phyloP scores from a whole-genome alignment of 2,797 vertebrate species.

The Borostomias antarcticus region DNA sequence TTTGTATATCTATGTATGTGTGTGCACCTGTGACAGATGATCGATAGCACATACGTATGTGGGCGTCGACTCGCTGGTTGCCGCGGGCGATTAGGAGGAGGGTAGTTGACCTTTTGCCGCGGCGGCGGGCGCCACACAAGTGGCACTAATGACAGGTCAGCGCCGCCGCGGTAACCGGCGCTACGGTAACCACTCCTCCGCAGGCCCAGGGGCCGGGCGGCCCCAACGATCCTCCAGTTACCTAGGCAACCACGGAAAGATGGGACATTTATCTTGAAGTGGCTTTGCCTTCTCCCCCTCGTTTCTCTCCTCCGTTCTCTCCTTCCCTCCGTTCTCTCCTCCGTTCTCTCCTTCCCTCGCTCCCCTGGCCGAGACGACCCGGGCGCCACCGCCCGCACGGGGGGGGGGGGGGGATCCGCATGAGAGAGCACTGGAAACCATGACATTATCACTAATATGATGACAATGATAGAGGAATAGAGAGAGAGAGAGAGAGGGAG shows the following conservation, averaged over 20 bases:
- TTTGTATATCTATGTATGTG: not conserved
- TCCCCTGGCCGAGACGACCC: too few species aligned
- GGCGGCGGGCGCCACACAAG: constrained; percentile 8
- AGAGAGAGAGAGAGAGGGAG: too few species aligned
- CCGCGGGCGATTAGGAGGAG: not conserved
- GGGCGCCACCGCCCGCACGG: too few species aligned
- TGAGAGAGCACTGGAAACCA: too few species aligned
- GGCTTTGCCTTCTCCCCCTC: not conserved
- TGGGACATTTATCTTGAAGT: constrained; percentile 14
- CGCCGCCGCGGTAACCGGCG: not conserved
- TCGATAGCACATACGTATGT: too few species aligned
- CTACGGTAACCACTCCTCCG: constrained; percentile 22
- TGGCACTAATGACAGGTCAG: constrained; percentile 21
- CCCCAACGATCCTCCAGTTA: constrained; percentile 53
- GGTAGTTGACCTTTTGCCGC: constrained; percentile 8
- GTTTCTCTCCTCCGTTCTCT: constrained; percentile 27
- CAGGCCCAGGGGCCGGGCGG: constrained; percentile 26
- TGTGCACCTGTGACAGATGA: too few species aligned
- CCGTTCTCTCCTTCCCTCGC: too few species aligned
- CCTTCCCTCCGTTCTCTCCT: too few species aligned
- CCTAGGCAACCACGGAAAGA: constrained; percentile 55
- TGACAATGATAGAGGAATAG: too few species aligned
- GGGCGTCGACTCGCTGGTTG: not conserved
- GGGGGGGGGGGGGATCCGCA: too few species aligned
- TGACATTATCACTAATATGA: too few species aligned